Base-by-base conservation (phyloP, 1,140 invertebrate species). In the Drosophila quadrilineata region DNA sequence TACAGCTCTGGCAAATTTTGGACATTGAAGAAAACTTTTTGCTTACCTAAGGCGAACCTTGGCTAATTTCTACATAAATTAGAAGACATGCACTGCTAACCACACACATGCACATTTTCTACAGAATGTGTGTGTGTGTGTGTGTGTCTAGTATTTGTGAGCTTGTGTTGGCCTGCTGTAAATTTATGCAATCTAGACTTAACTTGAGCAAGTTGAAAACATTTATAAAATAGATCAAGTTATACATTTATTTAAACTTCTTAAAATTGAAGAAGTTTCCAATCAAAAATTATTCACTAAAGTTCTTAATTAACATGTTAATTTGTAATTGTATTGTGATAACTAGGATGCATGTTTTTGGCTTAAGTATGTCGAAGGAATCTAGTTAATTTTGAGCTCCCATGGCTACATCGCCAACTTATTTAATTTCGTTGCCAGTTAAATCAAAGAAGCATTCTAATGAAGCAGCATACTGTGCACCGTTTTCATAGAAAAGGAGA, bases 41-140 rank as follows among this genome's bases (percentile, higher is more conserved):
- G 43, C 43, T 66, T 43, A 73, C 73, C 77, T 77, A 58, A 70
- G 68, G 59, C 70, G 45, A 57, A 40, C 54, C 69, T 31, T 26
- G 58, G 66, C 79, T 85, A 75, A 84, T 84, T 85, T 77, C 74
- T 53, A 74, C 57, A 84, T 84, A 85, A 77, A 75, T 82, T 82
- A 74, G 59, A 63, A 50, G 38, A 58, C 57, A 41, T 60, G 43
- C 41, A 12, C 12, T 22, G 21, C 38, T 28, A 35, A 19, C 17
- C n/a, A n/a, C n/a, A n/a, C n/a, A n/a, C n/a, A n/a, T n/a, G n/a
- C n/a, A n/a, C n/a, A n/a, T 17, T 24, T 6, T 48, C 5, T 19
- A n/a, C n/a, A n/a, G n/a, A n/a, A 6, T 17, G 10, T 41, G 16
- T 43, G 4, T 31, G 17, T 16, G 6, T 45, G 21, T 35, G 19